Percentiles rank a stretch among this genome's conserved stretches.
Evolutionary conservation across 2,113 vertebrate genomes (phyloP).

Genomic region (Typhlomys cinereus): DNA sequence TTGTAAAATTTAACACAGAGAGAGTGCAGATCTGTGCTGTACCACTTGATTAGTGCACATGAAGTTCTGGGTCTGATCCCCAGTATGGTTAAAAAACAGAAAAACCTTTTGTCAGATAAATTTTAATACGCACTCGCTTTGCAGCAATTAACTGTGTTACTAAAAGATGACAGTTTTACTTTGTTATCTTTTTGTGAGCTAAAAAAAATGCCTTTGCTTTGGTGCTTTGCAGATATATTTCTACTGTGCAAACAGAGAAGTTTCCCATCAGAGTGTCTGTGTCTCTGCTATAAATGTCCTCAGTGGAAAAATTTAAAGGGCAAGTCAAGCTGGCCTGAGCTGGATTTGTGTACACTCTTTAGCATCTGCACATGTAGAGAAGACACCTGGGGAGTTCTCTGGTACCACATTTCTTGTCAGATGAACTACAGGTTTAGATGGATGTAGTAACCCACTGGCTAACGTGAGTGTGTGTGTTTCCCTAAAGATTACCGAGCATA

Average conservation of each 20-base stretch:
- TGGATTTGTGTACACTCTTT: not conserved
- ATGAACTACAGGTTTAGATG: constrained; percentile 42
- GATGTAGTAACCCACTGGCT: constrained; percentile 35
- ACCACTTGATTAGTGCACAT: not conserved
- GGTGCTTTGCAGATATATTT: constrained; percentile 44
- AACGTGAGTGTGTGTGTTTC: not conserved
- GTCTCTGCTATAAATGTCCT: constrained; percentile 31
- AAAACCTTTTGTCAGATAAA: not conserved
- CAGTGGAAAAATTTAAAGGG: constrained; percentile 55
- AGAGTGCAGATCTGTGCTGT: not conserved
- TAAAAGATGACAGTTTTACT: constrained; percentile 25
- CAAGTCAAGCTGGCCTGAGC: constrained; percentile 21
- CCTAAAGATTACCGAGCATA: constrained; percentile 27
- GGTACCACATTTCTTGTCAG: constrained; percentile 31
- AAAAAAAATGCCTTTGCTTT: constrained; percentile 36
- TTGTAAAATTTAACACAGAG: not conserved
- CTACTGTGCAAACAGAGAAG: constrained; percentile 55
- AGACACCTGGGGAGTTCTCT: not conserved
- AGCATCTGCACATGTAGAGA: not conserved
- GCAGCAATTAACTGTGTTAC: constrained; percentile 2
- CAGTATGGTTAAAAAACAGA: too few species aligned
- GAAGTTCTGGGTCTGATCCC: not conserved
- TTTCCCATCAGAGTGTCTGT: constrained; percentile 40
- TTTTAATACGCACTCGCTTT: not conserved
- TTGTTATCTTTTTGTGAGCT: constrained; percentile 39